These are phyloP conservation scores for Spermophilus dauricus DNA, from an alignment of 2,113 vertebrate genomes.

Conservation along the genomic window DNA sequence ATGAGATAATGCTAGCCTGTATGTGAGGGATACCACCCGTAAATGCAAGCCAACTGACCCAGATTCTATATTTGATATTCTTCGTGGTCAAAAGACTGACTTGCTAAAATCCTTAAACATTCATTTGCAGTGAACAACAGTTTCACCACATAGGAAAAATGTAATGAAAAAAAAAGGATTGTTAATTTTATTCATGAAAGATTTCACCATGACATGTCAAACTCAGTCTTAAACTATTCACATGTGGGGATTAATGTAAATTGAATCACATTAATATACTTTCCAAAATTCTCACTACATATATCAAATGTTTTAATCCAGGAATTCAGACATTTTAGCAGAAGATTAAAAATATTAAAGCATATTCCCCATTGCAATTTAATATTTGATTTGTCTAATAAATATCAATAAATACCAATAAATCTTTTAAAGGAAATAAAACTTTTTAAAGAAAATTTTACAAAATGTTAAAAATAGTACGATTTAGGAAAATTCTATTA, in stretches of 20 bases:
- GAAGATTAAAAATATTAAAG: not conserved
- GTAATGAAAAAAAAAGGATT: not conserved
- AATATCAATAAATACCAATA: not conserved
- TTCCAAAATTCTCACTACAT: not conserved
- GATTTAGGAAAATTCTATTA: not conserved
- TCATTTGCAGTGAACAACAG: not conserved
- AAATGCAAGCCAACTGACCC: not conserved
- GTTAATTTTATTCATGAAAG: not conserved
- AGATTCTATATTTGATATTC: not conserved
- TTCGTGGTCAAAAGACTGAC: not conserved
- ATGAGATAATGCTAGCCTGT: rapidly evolving
- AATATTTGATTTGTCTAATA: not conserved
- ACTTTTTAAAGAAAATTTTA: not conserved
- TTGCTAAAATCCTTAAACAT: not conserved
- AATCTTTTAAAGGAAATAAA: not conserved
- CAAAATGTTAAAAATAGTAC: not conserved
- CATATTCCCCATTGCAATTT: not conserved
- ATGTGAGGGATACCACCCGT: not conserved
- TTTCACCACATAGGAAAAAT: not conserved
- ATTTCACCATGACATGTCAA: not conserved
- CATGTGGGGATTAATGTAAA: not conserved
- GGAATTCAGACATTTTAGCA: not conserved
- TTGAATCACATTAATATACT: not conserved
- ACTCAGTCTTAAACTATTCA: not conserved
- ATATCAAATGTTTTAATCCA: conserved; percentile 9